Base-by-base conservation (phyloP, 2,113 vertebrate genomes). In the Melanotaenia duboulayi region DNA sequence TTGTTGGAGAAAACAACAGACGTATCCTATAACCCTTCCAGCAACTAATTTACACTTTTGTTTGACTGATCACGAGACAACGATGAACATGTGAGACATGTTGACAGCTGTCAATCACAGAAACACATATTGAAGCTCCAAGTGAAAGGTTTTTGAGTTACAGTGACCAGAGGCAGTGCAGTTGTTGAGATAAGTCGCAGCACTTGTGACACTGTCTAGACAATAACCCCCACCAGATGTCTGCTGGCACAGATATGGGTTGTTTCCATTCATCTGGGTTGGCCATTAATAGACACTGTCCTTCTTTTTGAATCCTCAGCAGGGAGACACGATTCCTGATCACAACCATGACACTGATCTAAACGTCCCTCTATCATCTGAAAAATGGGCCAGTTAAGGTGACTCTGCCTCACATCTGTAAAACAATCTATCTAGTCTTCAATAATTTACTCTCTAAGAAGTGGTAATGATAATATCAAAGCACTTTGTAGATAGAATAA, bases 241-340 rank as follows among this genome's bases (percentile, higher is more conserved):
- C 82, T 87, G 79, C 50, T 55, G 72, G 3, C 59, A 65, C 73
- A 76, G 52, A 78, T 87, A 90, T 86, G 80, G 85, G 67, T 83
- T 83, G 77, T 72, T 83, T 82, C 52, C 71, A 84, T 80, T 83
- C 83, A 86, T 84, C 78, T 88, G 83, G 84, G 86, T 87, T 82
- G 56, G 72, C 83, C 86, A 89, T 79, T 91, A 78, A 90, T 91
- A 92, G 82, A 84, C 46, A 37, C 83, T 83, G 89, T 40, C 89
- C 91, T 81, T 87, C 76, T 91, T 87, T 90, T 61, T 65, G 71
- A 85, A 80, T 80, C 71, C 86, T 88, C 87, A 79, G 49, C 65
- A 79, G 83, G 73, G 57, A 80, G 61, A 60, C 35, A 66, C 57
- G 55, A 78, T 80, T 81, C 69, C 65, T 22, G 65, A 85, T 83